These are phyloP conservation scores for Synchiropus splendidus DNA, from an alignment of 2,113 vertebrate species.

Conservation along the genomic window DNA sequence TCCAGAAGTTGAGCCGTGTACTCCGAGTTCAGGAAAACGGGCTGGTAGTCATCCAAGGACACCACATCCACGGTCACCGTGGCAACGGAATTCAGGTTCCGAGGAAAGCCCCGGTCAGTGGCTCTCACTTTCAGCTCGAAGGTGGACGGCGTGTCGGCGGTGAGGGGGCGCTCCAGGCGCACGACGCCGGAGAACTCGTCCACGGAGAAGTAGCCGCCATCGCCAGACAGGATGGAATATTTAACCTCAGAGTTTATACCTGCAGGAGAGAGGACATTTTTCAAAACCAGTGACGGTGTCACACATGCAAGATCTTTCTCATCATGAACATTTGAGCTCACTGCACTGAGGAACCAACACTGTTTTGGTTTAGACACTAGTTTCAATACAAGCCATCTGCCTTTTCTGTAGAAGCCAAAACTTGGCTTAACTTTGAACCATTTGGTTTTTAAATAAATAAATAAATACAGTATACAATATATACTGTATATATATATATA, in stretches of 20 bases:
- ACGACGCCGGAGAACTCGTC: constrained; percentile 86
- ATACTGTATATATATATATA: too few relatives aligned
- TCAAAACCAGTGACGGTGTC: too few relatives aligned
- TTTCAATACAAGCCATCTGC: too few relatives aligned
- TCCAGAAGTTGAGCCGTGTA: constrained; percentile 75
- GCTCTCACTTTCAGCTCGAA: constrained; percentile 85
- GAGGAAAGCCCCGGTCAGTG: constrained; percentile 76
- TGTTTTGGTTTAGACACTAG: too few relatives aligned
- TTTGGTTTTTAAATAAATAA: too few relatives aligned
- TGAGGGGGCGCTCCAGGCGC: constrained; percentile 79
- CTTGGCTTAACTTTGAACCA: too few relatives aligned
- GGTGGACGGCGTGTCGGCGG: constrained; percentile 51
- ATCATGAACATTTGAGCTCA: too few relatives aligned
- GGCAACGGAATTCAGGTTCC: constrained; percentile 72
- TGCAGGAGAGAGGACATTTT: constrained; percentile 36
- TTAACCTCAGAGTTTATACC: constrained; percentile 84
- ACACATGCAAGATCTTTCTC: too few relatives aligned
- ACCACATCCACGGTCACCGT: constrained; percentile 80
- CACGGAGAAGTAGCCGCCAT: constrained; percentile 80
- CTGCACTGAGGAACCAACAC: too few relatives aligned
- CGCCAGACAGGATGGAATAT: constrained; percentile 77
- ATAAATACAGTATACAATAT: too few relatives aligned
- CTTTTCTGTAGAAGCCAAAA: too few relatives aligned
- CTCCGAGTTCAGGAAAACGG: constrained; percentile 78
- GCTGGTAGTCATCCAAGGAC: constrained; percentile 83